phyloP scores from a whole-genome alignment of 2,888 invertebrate genomes.

The Zaprionus obscuricornis region DNA sequence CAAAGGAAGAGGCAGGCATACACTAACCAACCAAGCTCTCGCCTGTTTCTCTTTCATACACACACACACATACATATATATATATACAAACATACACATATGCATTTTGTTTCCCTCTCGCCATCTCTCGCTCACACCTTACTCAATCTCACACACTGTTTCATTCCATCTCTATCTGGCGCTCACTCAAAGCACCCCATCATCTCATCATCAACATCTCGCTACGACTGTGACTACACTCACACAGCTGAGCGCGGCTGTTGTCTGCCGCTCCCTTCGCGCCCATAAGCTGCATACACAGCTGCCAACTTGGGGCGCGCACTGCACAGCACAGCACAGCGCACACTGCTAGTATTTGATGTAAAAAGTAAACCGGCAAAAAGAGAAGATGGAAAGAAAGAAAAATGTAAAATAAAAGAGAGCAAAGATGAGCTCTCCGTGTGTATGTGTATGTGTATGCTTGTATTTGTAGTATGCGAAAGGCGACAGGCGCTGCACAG shows the following conservation, averaged over 20 bases:
- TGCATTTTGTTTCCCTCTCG: conserved; percentile 1
- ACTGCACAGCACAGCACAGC: conserved; percentile 31
- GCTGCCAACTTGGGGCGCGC: conserved; percentile 60
- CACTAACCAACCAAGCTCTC: conserved; percentile 9
- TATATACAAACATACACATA: neutral
- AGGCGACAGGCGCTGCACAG: too few relatives aligned
- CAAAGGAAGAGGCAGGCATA: conserved; percentile 43
- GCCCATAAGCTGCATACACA: conserved; percentile 36
- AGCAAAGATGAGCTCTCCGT: conserved; percentile 57
- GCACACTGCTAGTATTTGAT: conserved; percentile 7
- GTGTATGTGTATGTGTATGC: conserved; percentile 18
- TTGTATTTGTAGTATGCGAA: too few relatives aligned
- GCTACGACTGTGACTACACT: conserved; percentile 37
- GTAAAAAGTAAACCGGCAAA: conserved; percentile 73
- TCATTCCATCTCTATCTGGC: conserved; percentile 7
- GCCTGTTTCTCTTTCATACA: too few relatives aligned
- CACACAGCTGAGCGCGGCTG: conserved; percentile 69
- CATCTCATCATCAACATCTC: conserved; percentile 22
- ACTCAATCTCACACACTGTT: conserved; percentile 15
- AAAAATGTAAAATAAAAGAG: conserved; percentile 28
- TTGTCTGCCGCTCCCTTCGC: conserved; percentile 17
- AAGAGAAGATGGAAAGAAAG: conserved; percentile 27
- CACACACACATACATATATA: conserved; percentile 2
- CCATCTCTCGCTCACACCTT: conserved; percentile 10
- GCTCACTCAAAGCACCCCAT: neutral